Percentiles rank a stretch among this genome's conserved stretches.
phyloP scores from a whole-genome alignment of 2,113 vertebrate species.

The Urocolius indicus region DNA sequence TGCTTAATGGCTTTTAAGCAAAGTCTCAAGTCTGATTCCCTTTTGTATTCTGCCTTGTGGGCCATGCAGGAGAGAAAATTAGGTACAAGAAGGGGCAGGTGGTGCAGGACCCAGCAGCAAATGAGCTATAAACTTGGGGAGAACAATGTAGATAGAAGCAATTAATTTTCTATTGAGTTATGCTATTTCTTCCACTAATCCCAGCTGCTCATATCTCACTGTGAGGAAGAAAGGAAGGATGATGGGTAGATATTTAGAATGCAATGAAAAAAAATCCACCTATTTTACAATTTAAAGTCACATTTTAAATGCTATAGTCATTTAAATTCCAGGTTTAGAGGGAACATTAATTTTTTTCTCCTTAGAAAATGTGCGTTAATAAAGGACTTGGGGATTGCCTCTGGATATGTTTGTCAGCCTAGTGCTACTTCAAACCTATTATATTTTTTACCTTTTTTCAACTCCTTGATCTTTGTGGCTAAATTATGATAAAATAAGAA shows the following conservation, averaged over 20 bases:
- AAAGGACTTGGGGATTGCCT: conserved; percentile 27
- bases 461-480: background rate
- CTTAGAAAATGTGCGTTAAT: conserved; percentile 29
- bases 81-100: conserved; percentile 61
- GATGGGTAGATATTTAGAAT: conserved; percentile 50
- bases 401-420: background rate
- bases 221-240: conserved; percentile 20
- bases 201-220: conserved; percentile 53
- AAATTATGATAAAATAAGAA: background rate
- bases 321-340: conserved; percentile 66
- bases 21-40: background rate
- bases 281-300: conserved; percentile 50
- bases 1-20: background rate
- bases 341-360: conserved; percentile 30
- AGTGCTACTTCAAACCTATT: background rate
- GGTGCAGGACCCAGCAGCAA: conserved; percentile 43
- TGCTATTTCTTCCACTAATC: conserved; percentile 56
- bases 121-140: conserved; percentile 26
- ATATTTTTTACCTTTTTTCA: background rate
- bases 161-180: conserved; percentile 65
- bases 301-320: conserved; percentile 49
- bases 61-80: conserved; percentile 19
- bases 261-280: conserved; percentile 40
- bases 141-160: conserved; percentile 36
- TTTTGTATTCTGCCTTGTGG: conserved; percentile 27